A percentile compares a stretch with the other conserved stretches of the same genome.
Conservation (phyloP, 2,888 invertebrate genomes). For the Bombylius major region DNA sequence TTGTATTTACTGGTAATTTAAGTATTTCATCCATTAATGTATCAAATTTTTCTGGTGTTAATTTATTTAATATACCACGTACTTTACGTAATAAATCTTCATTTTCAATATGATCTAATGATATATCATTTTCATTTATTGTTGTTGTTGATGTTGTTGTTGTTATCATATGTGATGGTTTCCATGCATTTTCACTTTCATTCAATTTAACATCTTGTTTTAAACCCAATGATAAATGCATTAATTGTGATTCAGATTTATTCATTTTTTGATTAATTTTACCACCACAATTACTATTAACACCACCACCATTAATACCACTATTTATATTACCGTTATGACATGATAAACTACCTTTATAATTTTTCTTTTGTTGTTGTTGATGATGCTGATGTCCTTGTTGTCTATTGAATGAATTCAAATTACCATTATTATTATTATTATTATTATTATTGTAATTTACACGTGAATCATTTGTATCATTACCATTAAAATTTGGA, state of each 20-base stretch:
- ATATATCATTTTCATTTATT: background rate
- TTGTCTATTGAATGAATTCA: background rate
- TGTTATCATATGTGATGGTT: slow-evolving; percentile 42
- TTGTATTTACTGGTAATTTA: slow-evolving; percentile 57
- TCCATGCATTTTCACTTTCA: slow-evolving; percentile 77
- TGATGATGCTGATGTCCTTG: background rate
- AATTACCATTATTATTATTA: background rate
- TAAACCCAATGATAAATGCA: slow-evolving; percentile 39
- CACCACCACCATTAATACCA: background rate
- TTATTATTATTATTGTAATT: background rate
- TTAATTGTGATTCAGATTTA: background rate
- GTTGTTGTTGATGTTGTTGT: background rate
- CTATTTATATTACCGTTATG: background rate
- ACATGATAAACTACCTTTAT: background rate
- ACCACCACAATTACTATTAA: background rate
- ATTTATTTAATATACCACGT: slow-evolving; percentile 73
- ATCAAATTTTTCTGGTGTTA: slow-evolving; percentile 82
- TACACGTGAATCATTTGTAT: background rate
- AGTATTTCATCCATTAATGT: slow-evolving; percentile 61
- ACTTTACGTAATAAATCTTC: slow-evolving; percentile 63
- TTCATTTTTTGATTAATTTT: background rate
- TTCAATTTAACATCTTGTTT: slow-evolving; percentile 66
- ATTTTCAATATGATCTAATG: slow-evolving; percentile 1
- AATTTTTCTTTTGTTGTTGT: background rate
- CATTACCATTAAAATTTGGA: background rate